Evolutionary conservation across 2,113 vertebrate species (phyloP).

Genomic region (cattle (Bos taurus)): ARS-UCD2.0 NC_037340.1:80366501-80367000

Average conservation of each 20-base stretch:
- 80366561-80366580: not conserved
- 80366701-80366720: not conserved
- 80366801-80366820: not conserved
- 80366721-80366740: not conserved
- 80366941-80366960: not conserved
- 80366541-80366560: not conserved
- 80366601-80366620: not conserved
- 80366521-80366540: not conserved
- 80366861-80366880: not conserved
- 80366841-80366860: not conserved
- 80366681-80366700: not conserved
- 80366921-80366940: not conserved
- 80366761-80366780: not conserved
- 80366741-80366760: not conserved
- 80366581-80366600: not conserved
- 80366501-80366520: not conserved
- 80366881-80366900: not conserved
- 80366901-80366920: not conserved
- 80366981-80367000: not conserved
- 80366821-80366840: not conserved
- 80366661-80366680: not conserved
- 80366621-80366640: not conserved
- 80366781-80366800: not conserved
- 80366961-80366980: not conserved
- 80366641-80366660: not conserved